These are phyloP conservation scores for Pachyramphus minor DNA, from an alignment of 2,113 vertebrate species.

Conservation along the genomic window DNA sequence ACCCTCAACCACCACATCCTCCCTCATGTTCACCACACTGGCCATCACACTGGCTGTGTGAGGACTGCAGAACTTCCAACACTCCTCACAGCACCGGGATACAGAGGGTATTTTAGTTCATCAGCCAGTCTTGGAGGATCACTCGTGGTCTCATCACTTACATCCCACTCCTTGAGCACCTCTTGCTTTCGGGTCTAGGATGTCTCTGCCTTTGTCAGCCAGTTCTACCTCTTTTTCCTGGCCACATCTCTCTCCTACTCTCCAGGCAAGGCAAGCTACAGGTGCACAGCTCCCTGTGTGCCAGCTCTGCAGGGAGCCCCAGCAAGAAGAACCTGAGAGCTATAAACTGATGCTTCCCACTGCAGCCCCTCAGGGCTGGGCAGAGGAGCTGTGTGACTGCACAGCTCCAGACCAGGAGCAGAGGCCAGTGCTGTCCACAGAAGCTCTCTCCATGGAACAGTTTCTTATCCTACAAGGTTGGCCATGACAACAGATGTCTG, in stretches of 20 bases:
- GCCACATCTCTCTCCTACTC: neutral
- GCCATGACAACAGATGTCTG: neutral
- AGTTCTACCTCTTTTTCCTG: neutral
- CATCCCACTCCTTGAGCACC: neutral
- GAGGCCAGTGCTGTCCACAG: neutral
- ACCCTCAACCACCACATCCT: accelerated
- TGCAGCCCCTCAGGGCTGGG: neutral
- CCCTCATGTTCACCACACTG: neutral
- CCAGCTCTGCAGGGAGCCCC: neutral
- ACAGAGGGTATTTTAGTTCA: neutral
- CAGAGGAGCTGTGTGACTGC: neutral
- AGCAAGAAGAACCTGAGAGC: neutral
- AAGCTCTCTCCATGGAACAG: neutral
- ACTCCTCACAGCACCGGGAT: neutral
- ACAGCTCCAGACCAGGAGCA: neutral
- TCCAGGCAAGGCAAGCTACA: neutral
- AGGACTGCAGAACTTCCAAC: neutral
- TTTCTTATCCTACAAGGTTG: neutral
- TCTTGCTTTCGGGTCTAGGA: neutral
- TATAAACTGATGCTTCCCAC: neutral
- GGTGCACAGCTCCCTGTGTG: neutral
- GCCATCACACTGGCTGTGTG: neutral
- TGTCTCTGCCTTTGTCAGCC: neutral
- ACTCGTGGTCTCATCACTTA: neutral
- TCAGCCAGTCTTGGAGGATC: neutral